Percentiles rank a stretch among this genome's conserved stretches.
phyloP scores from a whole-genome alignment of 2,113 vertebrate genomes.

The Ciconia boyciana region DNA sequence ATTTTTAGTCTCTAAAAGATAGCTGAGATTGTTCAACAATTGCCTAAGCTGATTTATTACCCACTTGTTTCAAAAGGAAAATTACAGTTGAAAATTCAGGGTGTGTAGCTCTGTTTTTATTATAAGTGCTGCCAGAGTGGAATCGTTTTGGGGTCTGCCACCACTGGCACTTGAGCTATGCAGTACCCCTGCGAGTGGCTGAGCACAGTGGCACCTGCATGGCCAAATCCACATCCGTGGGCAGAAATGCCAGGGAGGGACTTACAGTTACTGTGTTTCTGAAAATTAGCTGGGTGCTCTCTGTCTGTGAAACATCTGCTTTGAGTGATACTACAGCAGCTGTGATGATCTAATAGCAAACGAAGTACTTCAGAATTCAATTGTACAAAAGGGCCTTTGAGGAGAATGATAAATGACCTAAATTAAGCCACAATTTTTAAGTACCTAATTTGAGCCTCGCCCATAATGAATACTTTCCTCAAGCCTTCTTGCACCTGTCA shows the following conservation, averaged over 20 bases:
- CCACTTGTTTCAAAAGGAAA: neutral
- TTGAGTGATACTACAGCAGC: slow-evolving; percentile 71
- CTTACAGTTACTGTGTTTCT: slow-evolving; percentile 30
- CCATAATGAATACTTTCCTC: slow-evolving; percentile 64
- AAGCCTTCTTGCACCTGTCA: slow-evolving; percentile 72
- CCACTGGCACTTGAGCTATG: neutral
- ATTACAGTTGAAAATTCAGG: neutral
- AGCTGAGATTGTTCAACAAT: neutral
- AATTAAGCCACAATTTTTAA: slow-evolving; percentile 76
- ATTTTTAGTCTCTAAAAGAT: neutral
- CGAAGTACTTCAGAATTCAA: slow-evolving; percentile 71
- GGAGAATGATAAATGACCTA: slow-evolving; percentile 77
- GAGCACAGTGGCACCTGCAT: slow-evolving; percentile 46
- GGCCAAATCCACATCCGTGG: neutral
- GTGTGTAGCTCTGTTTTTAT: neutral
- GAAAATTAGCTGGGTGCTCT: slow-evolving; percentile 50
- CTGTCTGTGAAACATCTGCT: slow-evolving; percentile 75
- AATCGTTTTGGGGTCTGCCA: slow-evolving; percentile 21
- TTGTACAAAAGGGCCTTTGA: slow-evolving; percentile 75
- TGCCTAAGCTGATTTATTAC: slow-evolving; percentile 6
- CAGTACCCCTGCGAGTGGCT: neutral
- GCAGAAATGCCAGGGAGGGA: slow-evolving; percentile 53
- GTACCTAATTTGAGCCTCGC: slow-evolving; percentile 70
- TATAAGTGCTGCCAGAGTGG: neutral
- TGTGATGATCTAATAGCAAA: slow-evolving; percentile 75